Base-by-base conservation (phyloP, 30 jellyfish, hydroid and myxozoan species). In the Nemopilema nomurai region DNA sequence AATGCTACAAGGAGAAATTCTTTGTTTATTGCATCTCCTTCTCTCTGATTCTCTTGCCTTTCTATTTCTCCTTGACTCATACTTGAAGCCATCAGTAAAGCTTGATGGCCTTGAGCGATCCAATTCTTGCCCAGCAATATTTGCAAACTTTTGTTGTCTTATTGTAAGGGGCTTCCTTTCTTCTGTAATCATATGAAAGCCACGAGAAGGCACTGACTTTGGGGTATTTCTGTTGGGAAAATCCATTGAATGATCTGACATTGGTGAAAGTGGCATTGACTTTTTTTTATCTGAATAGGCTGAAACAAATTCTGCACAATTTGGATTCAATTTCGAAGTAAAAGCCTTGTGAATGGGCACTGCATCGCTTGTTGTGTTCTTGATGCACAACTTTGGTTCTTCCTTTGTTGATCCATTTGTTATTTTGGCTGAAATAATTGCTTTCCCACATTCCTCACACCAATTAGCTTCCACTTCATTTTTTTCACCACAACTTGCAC, bases 371-470 rank as follows among this genome's bases (percentile, higher is more conserved):
- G 8, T 72, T 7, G 13, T 53, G 24, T 26, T 31, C 75, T 19
- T 1, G 28, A 27, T 27, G 8, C 6, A n/a, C 57, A 41, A 13
- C 57, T 41, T 6, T 18, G 18, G 51, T n/a, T n/a, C 31, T 0
- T 0, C 33, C 22, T 28, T 79, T 16, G 18, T 28, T 18, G 16
- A 26, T 0, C 19, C 51, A 49, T 75, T 75, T 0, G 87, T 51
- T 65, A 70, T 87, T 57, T 82, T 91, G 22, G 84, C 91, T 25
- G 94, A 66, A 0, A 90, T 28, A 1, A 90, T 30, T 8, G 97
- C 97, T 51, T 90, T 90, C n/a, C 97, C 97, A 77, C 97, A 90
- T 70, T 90, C 97, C 62, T 82, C 83, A 32, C 97, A 90, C 97
- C 97, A 90, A 74, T 90, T 90, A 0, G 94, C 90, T 41, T 71